These are phyloP conservation scores for Heliconius hewitsoni DNA, from an alignment of 1,140 invertebrate species.

Conservation along the genomic window DNA sequence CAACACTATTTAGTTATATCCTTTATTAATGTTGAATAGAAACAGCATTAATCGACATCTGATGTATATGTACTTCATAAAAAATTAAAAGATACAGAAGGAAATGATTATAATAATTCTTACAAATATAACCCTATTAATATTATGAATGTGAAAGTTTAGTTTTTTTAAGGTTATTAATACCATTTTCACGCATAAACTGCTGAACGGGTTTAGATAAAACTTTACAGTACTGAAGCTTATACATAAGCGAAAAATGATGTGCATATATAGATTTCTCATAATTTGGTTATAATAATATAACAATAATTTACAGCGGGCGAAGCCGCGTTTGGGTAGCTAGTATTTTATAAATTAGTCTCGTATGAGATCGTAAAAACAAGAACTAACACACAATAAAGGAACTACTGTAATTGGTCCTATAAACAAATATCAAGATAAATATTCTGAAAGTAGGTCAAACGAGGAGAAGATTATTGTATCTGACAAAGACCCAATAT, in stretches of 20 bases:
- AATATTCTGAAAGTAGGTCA: conserved; percentile 6
- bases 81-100: not conserved
- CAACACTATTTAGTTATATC: conserved; percentile 32
- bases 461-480: not conserved
- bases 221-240: too few species aligned
- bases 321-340: too few species aligned
- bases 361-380: not conserved
- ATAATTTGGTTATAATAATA: too few species aligned
- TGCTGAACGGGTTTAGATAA: too few species aligned
- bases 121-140: too few species aligned
- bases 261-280: too few species aligned
- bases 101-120: not conserved
- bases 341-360: not conserved
- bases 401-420: conserved; percentile 1
- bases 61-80: not conserved
- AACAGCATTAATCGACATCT: not conserved
- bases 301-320: too few species aligned
- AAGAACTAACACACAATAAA: conserved; percentile 1
- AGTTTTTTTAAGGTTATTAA: too few species aligned
- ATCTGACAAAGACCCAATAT: conserved; percentile 3
- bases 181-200: too few species aligned
- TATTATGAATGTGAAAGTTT: too few species aligned
- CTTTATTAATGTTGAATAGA: conserved; percentile 5
- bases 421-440: conserved; percentile 3
- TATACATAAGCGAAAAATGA: too few species aligned